Percentiles rank a stretch among this genome's conserved stretches.
These are phyloP conservation scores for Rhabdophis nuchalis DNA, from an alignment of 2,797 vertebrate genomes.

Conservation along the genomic window DNA sequence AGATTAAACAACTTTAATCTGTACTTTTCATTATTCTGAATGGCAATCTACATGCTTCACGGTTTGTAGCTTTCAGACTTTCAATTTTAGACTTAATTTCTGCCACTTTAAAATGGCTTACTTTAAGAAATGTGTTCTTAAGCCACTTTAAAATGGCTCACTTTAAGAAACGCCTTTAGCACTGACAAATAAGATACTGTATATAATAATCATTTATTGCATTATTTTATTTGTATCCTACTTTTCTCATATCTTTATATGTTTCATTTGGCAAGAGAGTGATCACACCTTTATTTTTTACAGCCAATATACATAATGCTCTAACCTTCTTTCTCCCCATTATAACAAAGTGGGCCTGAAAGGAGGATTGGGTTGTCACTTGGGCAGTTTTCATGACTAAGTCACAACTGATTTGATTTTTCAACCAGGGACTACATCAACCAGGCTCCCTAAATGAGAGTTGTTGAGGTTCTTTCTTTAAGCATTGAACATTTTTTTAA, in stretches of 20 bases:
- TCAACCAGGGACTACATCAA: background rate
- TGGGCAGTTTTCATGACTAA: background rate
- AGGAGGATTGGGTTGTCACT: background rate
- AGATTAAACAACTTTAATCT: background rate
- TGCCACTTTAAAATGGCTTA: background rate
- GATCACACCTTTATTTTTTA: background rate
- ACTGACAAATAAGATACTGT: slow-evolving; percentile 35
- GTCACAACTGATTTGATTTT: background rate
- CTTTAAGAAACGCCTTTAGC: background rate
- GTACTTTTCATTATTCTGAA: background rate
- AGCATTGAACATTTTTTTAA: background rate
- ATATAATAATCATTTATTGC: slow-evolving; percentile 15
- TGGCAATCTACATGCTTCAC: background rate
- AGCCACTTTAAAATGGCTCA: background rate
- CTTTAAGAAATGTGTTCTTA: background rate
- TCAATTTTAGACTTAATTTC: background rate
- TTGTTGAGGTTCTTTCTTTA: background rate
- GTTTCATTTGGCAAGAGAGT: slow-evolving; percentile 22
- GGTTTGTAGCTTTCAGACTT: slow-evolving; percentile 23
- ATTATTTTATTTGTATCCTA: background rate
- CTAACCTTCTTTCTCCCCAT: background rate
- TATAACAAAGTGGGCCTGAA: background rate
- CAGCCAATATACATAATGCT: background rate
- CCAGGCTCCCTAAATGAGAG: background rate
- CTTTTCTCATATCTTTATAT: slow-evolving; percentile 30